These are phyloP conservation scores for Telenomus remus DNA, from an alignment of 1,140 invertebrate genomes.

Conservation along the genomic window DNA sequence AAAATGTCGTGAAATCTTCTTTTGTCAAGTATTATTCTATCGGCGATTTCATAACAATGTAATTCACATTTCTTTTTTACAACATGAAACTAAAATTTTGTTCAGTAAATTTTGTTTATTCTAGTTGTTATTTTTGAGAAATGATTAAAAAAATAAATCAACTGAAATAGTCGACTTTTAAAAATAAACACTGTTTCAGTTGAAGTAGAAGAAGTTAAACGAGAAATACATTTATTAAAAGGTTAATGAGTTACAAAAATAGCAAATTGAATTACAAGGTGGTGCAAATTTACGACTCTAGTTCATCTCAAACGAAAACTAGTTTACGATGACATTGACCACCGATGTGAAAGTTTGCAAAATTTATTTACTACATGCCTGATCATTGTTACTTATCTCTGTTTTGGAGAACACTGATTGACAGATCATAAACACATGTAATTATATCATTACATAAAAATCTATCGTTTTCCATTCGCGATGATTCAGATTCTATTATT, in stretches of 20 bases:
- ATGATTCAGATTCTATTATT: too few species aligned
- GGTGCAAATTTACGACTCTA: slow-evolving; percentile 20
- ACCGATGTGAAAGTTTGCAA: slow-evolving; percentile 62
- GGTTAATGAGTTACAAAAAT: neutral
- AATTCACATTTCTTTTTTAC: too few species aligned
- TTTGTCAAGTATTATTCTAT: neutral
- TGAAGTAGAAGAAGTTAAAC: too few species aligned
- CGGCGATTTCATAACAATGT: neutral
- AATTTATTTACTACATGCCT: slow-evolving; percentile 15
- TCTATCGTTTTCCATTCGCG: neutral
- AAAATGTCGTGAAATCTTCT: slow-evolving; percentile 4
- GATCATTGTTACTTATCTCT: neutral
- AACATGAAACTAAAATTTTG: too few species aligned
- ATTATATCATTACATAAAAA: neutral
- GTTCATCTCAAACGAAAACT: slow-evolving; percentile 49
- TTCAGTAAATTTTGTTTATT: too few species aligned
- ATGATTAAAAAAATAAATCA: too few species aligned
- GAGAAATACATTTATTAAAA: too few species aligned
- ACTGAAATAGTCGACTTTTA: too few species aligned
- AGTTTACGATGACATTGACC: slow-evolving; percentile 66
- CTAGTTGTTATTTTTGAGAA: too few species aligned
- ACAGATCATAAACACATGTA: slow-evolving; percentile 1
- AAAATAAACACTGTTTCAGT: too few species aligned
- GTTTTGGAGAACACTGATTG: slow-evolving; percentile 4
- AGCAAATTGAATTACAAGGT: slow-evolving; percentile 13